phyloP scores from a whole-genome alignment of 2,113 vertebrate genomes.

The Tichodroma muraria region DNA sequence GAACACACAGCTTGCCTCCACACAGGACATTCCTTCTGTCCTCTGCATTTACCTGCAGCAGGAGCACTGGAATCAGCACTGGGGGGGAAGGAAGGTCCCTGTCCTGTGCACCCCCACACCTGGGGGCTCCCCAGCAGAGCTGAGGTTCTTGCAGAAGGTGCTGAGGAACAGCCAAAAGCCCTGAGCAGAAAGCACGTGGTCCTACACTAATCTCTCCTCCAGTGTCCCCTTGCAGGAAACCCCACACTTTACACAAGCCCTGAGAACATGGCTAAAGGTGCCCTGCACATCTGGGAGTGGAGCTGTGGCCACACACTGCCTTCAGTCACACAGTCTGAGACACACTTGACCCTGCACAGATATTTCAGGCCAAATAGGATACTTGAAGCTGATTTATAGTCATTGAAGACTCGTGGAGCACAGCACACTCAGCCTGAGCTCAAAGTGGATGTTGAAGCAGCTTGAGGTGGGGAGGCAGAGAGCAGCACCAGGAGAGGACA shows the following conservation, averaged over 20 bases:
- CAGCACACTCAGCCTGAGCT: neutral
- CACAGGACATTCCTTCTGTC: fast-evolving
- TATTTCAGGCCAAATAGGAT: fast-evolving
- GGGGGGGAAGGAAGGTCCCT: neutral
- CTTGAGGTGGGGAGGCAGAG: neutral
- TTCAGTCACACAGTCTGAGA: neutral
- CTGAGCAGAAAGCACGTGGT: fast-evolving
- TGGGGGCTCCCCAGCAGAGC: neutral
- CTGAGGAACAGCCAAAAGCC: neutral
- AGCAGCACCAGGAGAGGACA: no score
- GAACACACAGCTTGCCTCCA: neutral
- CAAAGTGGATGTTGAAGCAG: neutral
- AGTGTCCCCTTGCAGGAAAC: neutral
- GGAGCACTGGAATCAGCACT: neutral
- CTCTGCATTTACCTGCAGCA: fast-evolving
- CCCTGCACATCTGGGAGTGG: fast-evolving
- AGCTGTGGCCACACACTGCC: neutral
- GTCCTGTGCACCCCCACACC: fast-evolving
- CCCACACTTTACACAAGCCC: neutral
- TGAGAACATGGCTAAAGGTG: fast-evolving
- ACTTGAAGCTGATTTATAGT: neutral
- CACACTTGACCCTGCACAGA: neutral
- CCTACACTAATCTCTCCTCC: neutral
- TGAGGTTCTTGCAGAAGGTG: neutral
- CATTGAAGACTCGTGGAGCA: neutral